Conservation (phyloP, 2,888 invertebrate genomes). For the Nezara viridula region DNA sequence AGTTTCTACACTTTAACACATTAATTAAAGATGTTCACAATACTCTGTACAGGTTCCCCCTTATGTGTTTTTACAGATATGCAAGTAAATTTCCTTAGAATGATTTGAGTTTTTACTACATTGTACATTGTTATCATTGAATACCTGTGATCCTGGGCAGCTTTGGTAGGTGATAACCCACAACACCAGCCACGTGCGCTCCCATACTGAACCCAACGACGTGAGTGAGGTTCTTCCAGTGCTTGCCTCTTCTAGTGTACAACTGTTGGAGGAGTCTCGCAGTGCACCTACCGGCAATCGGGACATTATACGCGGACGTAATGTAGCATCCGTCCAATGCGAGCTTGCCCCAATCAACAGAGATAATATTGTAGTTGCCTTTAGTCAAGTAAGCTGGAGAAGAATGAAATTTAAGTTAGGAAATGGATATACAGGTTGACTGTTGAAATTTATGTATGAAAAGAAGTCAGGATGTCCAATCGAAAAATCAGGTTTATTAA, state of each 20-base stretch:
- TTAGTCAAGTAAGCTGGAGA: constrained; percentile 72
- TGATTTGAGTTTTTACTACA: too few relatives aligned
- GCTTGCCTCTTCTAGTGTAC: constrained; percentile 69
- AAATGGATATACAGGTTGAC: too few relatives aligned
- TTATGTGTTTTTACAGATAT: too few relatives aligned
- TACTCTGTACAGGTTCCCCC: too few relatives aligned
- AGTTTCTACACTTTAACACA: too few relatives aligned
- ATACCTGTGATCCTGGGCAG: constrained; percentile 74
- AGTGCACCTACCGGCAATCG: constrained; percentile 74
- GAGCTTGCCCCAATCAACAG: constrained; percentile 75
- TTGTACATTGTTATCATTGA: too few relatives aligned
- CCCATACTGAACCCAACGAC: constrained; percentile 78
- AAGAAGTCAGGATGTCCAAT: too few relatives aligned
- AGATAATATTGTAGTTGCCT: constrained; percentile 75
- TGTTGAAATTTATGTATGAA: too few relatives aligned
- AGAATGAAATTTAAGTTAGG: too few relatives aligned
- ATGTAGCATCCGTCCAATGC: constrained; percentile 75
- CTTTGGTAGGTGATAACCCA: constrained; percentile 70
- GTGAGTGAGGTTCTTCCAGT: constrained; percentile 71
- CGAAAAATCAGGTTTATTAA: too few relatives aligned
- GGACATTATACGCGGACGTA: constrained; percentile 74
- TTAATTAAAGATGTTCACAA: too few relatives aligned
- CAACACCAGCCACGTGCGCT: constrained; percentile 75
- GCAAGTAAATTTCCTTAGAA: too few relatives aligned
- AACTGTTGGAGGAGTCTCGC: constrained; percentile 74